Evolutionary conservation across 2,888 invertebrate genomes (phyloP).

Genomic region (Drosophila robusta): DNA sequence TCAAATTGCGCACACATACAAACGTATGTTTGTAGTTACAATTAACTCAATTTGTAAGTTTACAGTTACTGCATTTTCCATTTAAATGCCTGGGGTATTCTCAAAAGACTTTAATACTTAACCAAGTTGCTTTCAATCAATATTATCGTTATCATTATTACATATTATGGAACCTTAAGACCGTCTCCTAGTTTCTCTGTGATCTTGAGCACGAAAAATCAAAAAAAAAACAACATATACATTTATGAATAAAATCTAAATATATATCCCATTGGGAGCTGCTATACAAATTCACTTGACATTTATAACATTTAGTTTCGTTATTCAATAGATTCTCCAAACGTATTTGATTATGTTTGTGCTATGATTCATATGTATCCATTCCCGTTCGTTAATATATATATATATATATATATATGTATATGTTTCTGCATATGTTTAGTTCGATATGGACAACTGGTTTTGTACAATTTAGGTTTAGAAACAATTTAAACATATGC

Average conservation of each 20-base stretch:
- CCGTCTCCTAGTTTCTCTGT: slow-evolving; percentile 45
- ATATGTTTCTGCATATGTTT: slow-evolving; percentile 19
- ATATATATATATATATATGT: slow-evolving; percentile 9
- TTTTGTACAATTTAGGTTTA: slow-evolving; percentile 18
- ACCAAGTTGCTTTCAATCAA: slow-evolving; percentile 2
- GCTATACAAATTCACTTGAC: slow-evolving; percentile 18
- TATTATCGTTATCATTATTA: slow-evolving; percentile 10
- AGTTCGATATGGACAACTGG: slow-evolving; percentile 24
- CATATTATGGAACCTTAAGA: slow-evolving; percentile 50
- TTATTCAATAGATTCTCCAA: neutral
- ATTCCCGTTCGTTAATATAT: slow-evolving; percentile 2
- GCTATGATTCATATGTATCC: slow-evolving; percentile 15
- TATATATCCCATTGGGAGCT: slow-evolving; percentile 13
- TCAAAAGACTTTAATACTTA: neutral
- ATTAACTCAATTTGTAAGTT: slow-evolving; percentile 30
- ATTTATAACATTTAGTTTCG: slow-evolving; percentile 9
- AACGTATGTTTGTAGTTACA: slow-evolving; percentile 27
- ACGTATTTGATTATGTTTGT: neutral
- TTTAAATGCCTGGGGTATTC: neutral
- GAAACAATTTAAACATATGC: slow-evolving; percentile 3
- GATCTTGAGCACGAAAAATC: neutral
- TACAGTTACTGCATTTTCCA: slow-evolving; percentile 26
- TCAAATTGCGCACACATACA: slow-evolving; percentile 61
- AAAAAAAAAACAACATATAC: slow-evolving; percentile 1
- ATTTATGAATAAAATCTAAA: neutral